Conservation (phyloP, 1,140 invertebrate genomes). For the Tetramorium simillimum region DNA sequence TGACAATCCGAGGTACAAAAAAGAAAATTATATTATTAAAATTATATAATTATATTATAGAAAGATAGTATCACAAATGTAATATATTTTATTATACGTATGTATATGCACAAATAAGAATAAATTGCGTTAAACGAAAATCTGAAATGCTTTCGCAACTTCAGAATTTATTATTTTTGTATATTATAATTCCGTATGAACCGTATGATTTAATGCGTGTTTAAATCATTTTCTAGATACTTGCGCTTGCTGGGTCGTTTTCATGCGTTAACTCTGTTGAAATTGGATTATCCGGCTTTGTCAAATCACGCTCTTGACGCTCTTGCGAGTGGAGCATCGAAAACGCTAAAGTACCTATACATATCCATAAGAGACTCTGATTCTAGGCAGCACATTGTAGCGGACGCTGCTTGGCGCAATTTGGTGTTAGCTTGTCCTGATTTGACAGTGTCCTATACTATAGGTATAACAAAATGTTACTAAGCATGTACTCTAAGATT, state of each 20-base stretch:
- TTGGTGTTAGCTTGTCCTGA: slow-evolving; percentile 79
- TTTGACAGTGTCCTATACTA: slow-evolving; percentile 81
- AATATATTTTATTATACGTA: not conserved
- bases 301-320: slow-evolving; percentile 80
- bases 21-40: too few species aligned
- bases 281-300: slow-evolving; percentile 83
- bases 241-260: slow-evolving; percentile 78
- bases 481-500: not conserved
- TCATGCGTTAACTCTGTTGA: slow-evolving; percentile 76
- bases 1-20: slow-evolving; percentile 78
- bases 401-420: slow-evolving; percentile 80
- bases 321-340: slow-evolving; percentile 76
- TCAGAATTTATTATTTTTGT: not conserved
- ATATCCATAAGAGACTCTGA: slow-evolving; percentile 82
- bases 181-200: not conserved
- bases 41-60: too few species aligned
- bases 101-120: not conserved
- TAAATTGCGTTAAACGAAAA: not conserved
- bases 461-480: slow-evolving; percentile 74
- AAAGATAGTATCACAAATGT: not conserved
- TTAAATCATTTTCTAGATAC: slow-evolving; percentile 73
- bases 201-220: not conserved
- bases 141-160: not conserved
- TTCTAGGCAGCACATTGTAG: slow-evolving; percentile 80
- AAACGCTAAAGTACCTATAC: slow-evolving; percentile 75